Evolutionary conservation across 2,113 vertebrate genomes (phyloP).

Genomic region (Cryptotis parvus): DNA sequence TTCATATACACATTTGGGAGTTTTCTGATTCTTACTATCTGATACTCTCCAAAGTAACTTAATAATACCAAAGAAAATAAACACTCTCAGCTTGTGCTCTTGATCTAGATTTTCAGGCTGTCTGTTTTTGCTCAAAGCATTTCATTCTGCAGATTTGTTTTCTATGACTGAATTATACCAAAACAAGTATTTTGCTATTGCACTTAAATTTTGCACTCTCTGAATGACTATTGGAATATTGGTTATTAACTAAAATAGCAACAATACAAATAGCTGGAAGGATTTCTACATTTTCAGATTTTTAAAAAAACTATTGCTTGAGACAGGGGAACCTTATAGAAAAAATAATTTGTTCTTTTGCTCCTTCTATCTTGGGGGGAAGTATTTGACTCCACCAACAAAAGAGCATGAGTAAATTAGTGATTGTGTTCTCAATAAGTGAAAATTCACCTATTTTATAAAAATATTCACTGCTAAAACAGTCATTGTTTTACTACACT

Average conservation of each 20-base stretch:
- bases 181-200: not conserved
- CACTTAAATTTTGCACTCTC: not conserved
- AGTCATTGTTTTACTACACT: not conserved
- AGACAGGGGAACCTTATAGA: not conserved
- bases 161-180: not conserved
- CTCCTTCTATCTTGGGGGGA: not conserved
- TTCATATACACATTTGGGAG: not conserved
- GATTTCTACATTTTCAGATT: not conserved
- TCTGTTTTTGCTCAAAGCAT: not conserved
- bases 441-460: not conserved
- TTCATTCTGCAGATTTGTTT: constrained; percentile 20
- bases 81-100: not conserved
- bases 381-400: not conserved
- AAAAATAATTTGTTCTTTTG: not conserved
- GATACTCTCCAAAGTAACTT: not conserved
- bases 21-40: not conserved
- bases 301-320: not conserved
- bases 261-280: not conserved
- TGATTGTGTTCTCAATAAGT: not conserved
- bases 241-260: not conserved
- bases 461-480: not conserved
- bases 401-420: not conserved
- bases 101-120: not conserved
- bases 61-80: not conserved
- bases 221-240: not conserved